These are phyloP conservation scores for Dicerorhinus sumatrensis DNA, from an alignment of 2,113 vertebrate genomes.

Conservation along the genomic window DNA sequence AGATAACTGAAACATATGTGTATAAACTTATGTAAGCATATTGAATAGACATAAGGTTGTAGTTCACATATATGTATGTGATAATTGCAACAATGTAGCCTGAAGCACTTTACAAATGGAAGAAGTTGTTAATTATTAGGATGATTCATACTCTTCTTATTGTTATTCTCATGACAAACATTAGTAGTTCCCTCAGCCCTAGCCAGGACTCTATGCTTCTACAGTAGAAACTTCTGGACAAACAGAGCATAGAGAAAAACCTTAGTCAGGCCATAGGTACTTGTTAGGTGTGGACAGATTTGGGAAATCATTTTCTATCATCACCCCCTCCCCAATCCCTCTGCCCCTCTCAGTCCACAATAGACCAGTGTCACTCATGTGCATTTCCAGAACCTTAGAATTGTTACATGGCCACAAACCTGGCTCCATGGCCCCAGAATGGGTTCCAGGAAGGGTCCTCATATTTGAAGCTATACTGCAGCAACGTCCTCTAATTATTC, in stretches of 20 bases:
- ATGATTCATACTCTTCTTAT: neutral
- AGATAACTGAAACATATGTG: neutral
- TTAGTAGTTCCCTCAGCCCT: neutral
- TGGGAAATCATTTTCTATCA: neutral
- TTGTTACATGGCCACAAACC: neutral
- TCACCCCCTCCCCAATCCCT: neutral
- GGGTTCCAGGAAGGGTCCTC: neutral
- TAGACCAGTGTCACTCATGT: neutral
- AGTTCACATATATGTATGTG: neutral
- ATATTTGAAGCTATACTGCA: neutral
- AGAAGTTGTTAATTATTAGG: neutral
- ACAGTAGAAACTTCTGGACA: neutral
- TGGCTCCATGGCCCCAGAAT: too few species aligned
- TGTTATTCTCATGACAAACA: neutral
- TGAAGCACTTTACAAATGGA: neutral
- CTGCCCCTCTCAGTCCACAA: neutral
- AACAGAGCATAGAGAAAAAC: neutral
- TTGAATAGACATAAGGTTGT: too few species aligned
- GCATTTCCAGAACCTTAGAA: neutral
- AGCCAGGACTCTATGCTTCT: neutral
- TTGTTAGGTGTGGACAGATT: too few species aligned
- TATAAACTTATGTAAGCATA: neutral
- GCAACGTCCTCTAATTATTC: neutral
- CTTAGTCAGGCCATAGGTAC: neutral
- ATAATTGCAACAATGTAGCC: neutral